Evolutionary conservation across 2,113 vertebrate species (phyloP).

Genomic region (Aldabrachelys gigantea): DNA sequence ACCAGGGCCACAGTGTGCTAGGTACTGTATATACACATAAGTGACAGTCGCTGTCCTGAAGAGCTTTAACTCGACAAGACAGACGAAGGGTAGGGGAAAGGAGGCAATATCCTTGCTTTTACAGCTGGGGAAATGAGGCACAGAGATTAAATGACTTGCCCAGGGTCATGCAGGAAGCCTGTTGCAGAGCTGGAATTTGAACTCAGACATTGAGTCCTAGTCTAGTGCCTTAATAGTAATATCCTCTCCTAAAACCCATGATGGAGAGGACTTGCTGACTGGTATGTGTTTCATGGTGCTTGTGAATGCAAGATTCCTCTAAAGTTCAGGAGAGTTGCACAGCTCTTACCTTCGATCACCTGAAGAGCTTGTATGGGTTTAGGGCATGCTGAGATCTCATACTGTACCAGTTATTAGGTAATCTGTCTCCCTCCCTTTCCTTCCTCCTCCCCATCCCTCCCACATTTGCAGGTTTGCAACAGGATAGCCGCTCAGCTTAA

Average conservation of each 20-base stretch:
- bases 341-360: neutral
- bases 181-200: neutral
- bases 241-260: neutral
- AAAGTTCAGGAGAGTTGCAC: neutral
- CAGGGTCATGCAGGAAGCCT: neutral
- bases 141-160: neutral
- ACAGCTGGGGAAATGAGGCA: neutral
- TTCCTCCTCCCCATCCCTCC: conserved; percentile 39
- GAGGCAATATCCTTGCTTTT: accelerated
- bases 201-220: neutral
- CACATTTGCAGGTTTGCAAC: neutral
- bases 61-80: neutral
- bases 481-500: conserved; percentile 57
- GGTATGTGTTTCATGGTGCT: neutral
- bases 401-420: conserved; percentile 23
- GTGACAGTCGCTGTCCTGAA: neutral
- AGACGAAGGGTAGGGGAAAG: neutral
- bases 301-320: neutral
- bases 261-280: neutral
- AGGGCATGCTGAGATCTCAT: conserved; percentile 20
- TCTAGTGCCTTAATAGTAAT: neutral
- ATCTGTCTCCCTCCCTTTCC: conserved; percentile 60
- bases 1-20: neutral
- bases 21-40: accelerated
- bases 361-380: conserved; percentile 5